Conservation (phyloP, 1,140 invertebrate genomes). For the Ooceraea biroi region DNA sequence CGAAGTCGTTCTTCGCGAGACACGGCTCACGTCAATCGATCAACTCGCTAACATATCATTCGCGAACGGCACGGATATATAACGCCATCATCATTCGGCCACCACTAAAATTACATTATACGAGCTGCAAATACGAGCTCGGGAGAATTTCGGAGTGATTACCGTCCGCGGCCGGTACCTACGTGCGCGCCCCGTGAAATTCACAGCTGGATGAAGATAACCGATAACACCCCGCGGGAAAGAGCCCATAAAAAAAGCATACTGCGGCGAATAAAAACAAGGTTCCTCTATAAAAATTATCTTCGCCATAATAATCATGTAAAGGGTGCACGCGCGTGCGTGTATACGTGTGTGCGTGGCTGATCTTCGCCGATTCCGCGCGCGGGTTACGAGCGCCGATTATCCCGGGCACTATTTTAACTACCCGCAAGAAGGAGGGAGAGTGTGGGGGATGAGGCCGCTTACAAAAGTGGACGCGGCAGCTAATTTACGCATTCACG, state of each 20-base stretch:
- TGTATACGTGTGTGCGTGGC: background rate
- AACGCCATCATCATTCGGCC: no score
- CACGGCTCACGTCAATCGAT: no score
- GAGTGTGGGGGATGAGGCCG: background rate
- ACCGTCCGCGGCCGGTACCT: no score
- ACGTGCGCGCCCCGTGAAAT: background rate
- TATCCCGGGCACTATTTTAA: conserved; percentile 46
- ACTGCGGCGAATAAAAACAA: background rate
- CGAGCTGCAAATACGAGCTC: no score
- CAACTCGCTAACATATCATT: no score
- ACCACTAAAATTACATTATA: no score
- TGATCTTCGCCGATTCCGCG: conserved; percentile 5
- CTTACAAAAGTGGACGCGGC: background rate
- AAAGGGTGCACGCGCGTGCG: no score
- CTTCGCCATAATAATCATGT: conserved; percentile 35
- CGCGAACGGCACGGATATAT: no score
- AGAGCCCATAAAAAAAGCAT: background rate
- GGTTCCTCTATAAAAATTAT: conserved; percentile 25
- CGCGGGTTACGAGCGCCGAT: conserved; percentile 39
- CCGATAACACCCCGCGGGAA: background rate
- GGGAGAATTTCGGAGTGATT: no score
- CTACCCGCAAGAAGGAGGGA: background rate
- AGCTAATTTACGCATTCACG: conserved; percentile 48
- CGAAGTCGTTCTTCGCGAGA: no score
- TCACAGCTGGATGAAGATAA: background rate